phyloP scores from a whole-genome alignment of 2,113 vertebrate species.

The human region DNA sequence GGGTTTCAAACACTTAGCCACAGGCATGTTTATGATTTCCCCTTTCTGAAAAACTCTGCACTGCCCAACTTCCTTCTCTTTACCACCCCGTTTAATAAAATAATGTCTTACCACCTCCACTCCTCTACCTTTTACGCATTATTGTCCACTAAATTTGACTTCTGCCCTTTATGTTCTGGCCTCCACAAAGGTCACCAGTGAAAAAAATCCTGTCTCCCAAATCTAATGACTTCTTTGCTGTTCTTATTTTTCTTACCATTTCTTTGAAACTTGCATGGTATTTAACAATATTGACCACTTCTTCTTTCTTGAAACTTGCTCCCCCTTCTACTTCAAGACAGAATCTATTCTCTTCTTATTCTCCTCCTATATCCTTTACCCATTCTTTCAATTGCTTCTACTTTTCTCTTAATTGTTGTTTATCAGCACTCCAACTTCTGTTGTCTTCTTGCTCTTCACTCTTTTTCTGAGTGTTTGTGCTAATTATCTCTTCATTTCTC shows the following conservation, averaged over 20 bases:
- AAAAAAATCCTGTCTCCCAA: background rate
- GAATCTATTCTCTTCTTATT: background rate
- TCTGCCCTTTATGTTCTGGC: background rate
- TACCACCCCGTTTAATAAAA: background rate
- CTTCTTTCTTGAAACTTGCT: constrained; percentile 38
- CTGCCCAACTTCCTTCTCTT: background rate
- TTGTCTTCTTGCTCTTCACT: background rate
- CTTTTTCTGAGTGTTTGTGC: background rate
- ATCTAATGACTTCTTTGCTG: background rate
- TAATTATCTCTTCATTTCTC: background rate
- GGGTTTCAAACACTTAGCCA: background rate
- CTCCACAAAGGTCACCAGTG: constrained; percentile 1
- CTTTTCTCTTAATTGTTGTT: background rate
- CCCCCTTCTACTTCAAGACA: background rate
- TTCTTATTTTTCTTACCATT: background rate
- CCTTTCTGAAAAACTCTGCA: background rate
- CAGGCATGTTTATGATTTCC: background rate
- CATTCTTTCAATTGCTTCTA: background rate
- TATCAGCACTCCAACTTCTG: background rate
- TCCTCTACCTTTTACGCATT: background rate
- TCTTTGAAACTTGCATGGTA: background rate
- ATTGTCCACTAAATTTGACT: background rate
- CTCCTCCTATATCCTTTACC: background rate
- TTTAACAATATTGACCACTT: background rate
- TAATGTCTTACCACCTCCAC: background rate